These are phyloP conservation scores for Disparrhopalites patrizii DNA, from an alignment of 2,888 invertebrate species.

Conservation along the genomic window DNA sequence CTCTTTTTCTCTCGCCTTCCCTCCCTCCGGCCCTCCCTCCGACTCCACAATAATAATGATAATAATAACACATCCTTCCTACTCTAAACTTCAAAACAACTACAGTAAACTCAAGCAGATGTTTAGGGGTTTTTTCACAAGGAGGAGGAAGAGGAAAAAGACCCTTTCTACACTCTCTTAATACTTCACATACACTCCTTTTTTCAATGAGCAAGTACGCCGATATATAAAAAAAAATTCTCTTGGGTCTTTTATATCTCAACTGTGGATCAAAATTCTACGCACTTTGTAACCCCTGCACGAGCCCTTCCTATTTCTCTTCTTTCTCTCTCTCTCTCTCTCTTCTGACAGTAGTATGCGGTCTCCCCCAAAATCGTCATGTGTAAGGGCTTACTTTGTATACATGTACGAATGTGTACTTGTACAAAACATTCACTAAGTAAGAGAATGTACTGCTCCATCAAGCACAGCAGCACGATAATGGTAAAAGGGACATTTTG, in stretches of 20 bases:
- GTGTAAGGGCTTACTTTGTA: background rate
- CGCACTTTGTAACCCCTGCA: too few species aligned
- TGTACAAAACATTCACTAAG: background rate
- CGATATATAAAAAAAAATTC: background rate
- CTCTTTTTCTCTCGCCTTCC: background rate
- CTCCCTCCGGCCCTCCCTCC: too few species aligned
- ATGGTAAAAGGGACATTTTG: too few species aligned
- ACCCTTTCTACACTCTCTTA: too few species aligned
- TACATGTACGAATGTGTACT: background rate
- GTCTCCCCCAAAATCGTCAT: background rate
- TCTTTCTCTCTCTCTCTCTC: background rate
- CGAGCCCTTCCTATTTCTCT: background rate
- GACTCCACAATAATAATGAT: too few species aligned
- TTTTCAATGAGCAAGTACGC: background rate
- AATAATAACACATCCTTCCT: too few species aligned
- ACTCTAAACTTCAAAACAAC: background rate
- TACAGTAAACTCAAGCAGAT: constrained; percentile 14
- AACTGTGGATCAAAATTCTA: background rate
- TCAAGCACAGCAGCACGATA: too few species aligned
- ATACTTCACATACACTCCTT: too few species aligned
- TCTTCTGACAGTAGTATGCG: background rate
- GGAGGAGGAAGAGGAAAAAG: background rate
- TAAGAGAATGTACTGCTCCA: background rate
- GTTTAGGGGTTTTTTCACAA: constrained; percentile 10
- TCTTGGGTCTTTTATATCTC: constrained; percentile 1